phyloP scores from a whole-genome alignment of 2,113 vertebrate species.

The Zingel zingel region DNA sequence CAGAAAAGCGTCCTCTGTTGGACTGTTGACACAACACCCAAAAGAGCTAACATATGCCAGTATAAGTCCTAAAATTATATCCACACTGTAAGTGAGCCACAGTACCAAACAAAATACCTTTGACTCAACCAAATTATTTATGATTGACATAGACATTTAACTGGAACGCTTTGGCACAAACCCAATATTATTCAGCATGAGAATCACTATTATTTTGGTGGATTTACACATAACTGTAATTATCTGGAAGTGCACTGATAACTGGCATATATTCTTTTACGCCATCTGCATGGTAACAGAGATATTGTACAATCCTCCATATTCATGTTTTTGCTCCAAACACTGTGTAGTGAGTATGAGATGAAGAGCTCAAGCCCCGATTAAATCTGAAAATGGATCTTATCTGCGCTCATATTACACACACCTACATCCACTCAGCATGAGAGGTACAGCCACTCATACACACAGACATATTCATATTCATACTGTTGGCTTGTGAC shows the following conservation, averaged over 20 bases:
- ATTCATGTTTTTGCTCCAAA: constrained; percentile 18
- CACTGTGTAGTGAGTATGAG: constrained; percentile 2
- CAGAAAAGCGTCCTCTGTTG: constrained; percentile 55
- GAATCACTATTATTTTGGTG: constrained; percentile 7
- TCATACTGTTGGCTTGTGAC: constrained; percentile 13
- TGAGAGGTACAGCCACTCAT: constrained; percentile 35
- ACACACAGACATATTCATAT: constrained; percentile 13
- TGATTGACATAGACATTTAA: not conserved
- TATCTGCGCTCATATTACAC: constrained; percentile 28
- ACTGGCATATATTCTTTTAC: not conserved
- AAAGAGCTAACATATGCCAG: constrained; percentile 20
- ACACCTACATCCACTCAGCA: constrained; percentile 65
- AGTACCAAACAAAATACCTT: constrained; percentile 10
- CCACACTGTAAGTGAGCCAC: not conserved
- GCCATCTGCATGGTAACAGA: not conserved
- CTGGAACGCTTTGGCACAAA: constrained; percentile 6
- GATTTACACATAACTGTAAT: constrained; percentile 29
- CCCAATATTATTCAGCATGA: not conserved
- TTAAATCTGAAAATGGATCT: constrained; percentile 39
- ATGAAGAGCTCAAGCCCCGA: constrained; percentile 34
- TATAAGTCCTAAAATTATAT: constrained; percentile 11
- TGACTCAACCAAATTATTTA: not conserved
- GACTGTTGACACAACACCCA: constrained; percentile 41
- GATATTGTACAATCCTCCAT: not conserved
- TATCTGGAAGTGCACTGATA: not conserved